Evolutionary conservation across 2,113 vertebrate genomes (phyloP).

Genomic region (Pygoscelis adeliae): DNA sequence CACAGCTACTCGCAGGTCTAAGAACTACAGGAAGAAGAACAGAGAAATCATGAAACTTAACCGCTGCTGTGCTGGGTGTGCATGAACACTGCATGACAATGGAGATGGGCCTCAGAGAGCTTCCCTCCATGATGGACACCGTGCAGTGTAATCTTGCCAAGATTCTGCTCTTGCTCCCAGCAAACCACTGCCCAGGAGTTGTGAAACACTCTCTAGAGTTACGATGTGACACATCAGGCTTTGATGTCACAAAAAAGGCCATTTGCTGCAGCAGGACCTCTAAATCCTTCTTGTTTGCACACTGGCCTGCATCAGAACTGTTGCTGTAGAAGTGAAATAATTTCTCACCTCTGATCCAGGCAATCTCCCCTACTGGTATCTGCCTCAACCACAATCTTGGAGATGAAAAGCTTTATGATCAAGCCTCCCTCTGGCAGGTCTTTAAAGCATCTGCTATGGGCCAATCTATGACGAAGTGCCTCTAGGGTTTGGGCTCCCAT

Average conservation of each 20-base stretch:
- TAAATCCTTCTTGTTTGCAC: background rate
- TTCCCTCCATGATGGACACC: background rate
- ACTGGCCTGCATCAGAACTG: background rate
- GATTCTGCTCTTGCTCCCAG: background rate
- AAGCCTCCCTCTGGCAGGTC: background rate
- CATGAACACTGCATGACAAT: background rate
- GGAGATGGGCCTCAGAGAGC: background rate
- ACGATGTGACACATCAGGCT: background rate
- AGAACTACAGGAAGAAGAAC: conserved; percentile 79
- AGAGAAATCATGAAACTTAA: background rate
- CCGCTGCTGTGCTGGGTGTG: background rate
- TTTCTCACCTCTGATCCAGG: background rate
- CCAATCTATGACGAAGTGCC: background rate
- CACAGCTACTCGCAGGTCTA: conserved; percentile 95
- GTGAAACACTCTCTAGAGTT: background rate
- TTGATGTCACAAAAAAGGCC: background rate
- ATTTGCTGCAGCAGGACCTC: background rate
- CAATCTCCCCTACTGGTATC: background rate
- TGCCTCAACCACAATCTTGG: background rate
- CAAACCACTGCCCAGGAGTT: background rate
- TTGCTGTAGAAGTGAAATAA: background rate
- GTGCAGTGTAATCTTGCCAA: background rate
- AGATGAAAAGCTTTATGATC: background rate
- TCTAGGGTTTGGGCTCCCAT: background rate
- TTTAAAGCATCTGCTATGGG: background rate